Evolutionary conservation across 2,113 vertebrate species (phyloP).

Genomic region (Amphilophus citrinellus): DNA sequence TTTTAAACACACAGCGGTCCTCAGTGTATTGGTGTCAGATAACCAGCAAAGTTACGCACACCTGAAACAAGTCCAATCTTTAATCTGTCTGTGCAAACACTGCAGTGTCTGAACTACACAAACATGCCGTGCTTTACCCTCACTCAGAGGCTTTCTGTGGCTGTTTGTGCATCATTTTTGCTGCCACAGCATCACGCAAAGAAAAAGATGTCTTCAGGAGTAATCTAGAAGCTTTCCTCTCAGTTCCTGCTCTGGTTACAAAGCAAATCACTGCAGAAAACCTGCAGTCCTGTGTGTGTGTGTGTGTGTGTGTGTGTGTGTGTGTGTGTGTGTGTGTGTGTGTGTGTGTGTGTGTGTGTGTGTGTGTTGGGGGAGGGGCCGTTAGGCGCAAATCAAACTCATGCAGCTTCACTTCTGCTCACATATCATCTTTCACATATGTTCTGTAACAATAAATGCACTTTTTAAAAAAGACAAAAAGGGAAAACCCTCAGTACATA

Average conservation of each 20-base stretch:
- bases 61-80: too few species aligned
- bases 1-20: background rate
- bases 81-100: too few species aligned
- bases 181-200: background rate
- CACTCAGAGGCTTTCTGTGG: background rate
- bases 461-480: too few species aligned
- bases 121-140: background rate
- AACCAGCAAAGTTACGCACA: too few species aligned
- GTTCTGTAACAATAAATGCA: too few species aligned
- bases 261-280: background rate
- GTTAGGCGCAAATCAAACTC: too few species aligned
- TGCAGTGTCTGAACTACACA: too few species aligned
- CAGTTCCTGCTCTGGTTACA: background rate
- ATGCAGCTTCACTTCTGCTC: background rate
- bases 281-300: background rate
- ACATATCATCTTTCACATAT: too few species aligned
- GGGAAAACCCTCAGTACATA: too few species aligned
- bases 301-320: background rate
- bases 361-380: too few species aligned
- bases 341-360: background rate
- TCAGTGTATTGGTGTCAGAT: background rate
- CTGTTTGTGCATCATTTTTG: background rate
- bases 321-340: background rate
- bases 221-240: background rate
- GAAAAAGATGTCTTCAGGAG: background rate